Base-by-base conservation (phyloP, 1,140 invertebrate genomes). In the Habropoda laboriosa region DNA sequence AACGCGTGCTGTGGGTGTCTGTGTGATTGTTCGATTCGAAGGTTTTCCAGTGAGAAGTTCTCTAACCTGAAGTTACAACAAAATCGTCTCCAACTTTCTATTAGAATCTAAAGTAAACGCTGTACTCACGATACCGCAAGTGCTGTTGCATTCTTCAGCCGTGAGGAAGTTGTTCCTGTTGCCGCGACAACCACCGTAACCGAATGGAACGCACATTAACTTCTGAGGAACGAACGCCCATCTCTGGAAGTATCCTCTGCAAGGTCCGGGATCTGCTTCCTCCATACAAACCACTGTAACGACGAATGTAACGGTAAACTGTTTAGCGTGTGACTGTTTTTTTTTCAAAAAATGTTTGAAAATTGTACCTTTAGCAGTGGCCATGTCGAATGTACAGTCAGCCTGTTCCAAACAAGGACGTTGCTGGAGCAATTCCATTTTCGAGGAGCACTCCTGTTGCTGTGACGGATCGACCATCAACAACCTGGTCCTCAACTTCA, bases 171-270 rank as follows among this genome's bases (percentile, higher is more conserved):
- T 98, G 91, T 98, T 98, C 86, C 94, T 94, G 91, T 97, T 98
- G n/a, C 97, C 97, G 53, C 96, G 94, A 89, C 98, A 99, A 57
- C 98, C 98, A 27, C 97, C 96, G 92, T 98, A 99, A 30, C 93
- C 93, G 90, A 99, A 99, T 30, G 96, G 95, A 32, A 96, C 92
- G 90, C 98, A 99, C 90, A 95, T 96, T 63, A 94, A 93, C 86
- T 96, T 95, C 32, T 93, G 92, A 0, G 94, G 88, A 90, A 98
- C 96, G 92, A 96, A 99, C 68, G 96, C 95, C 96, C 96, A 99
- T 57, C 97, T 94, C 83, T 95, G 94, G 89, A 97, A 97, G 83
- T 95, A 94, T 1, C 97, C 97, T 66, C 96, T 94, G 90, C 98
- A 99, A 0, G 96, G 97, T 24, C 98, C 98, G 55, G 91, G 90